Conservation (phyloP, 1,140 invertebrate genomes). For the Pectinophora gossypiella region DNA sequence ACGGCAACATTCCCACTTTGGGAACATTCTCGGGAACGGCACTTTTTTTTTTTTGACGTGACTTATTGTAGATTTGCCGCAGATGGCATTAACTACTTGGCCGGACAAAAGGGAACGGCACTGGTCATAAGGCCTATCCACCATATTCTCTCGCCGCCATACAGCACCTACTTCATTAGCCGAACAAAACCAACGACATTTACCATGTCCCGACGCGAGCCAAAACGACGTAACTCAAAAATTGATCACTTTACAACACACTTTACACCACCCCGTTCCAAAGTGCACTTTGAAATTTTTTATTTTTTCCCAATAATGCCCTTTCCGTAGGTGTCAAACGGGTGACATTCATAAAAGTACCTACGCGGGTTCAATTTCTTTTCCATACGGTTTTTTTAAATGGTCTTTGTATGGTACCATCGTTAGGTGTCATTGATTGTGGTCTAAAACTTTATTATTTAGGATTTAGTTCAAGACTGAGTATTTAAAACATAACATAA, state of each 20-base stretch:
- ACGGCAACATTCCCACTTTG: no score
- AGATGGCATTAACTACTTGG: no score
- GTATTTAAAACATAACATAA: no score
- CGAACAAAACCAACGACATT: conserved; percentile 64
- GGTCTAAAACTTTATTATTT: no score
- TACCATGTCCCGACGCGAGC: conserved; percentile 25
- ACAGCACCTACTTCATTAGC: conserved; percentile 47
- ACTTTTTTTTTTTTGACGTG: no score
- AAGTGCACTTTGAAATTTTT: conserved; percentile 5
- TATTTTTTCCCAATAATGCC: conserved; percentile 7
- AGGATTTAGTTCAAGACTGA: no score
- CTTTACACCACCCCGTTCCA: neutral
- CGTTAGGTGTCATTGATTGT: conserved; percentile 23
- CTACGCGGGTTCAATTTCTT: conserved; percentile 2
- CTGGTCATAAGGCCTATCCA: no score
- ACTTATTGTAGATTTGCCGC: no score
- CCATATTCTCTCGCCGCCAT: neutral
- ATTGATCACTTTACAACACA: conserved; percentile 12
- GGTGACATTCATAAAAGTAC: conserved; percentile 55
- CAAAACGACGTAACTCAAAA: conserved; percentile 16
- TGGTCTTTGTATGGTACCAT: conserved; percentile 13
- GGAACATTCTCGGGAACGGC: no score
- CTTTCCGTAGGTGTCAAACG: conserved; percentile 42
- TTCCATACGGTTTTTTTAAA: neutral
- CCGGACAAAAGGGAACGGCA: no score